Conservation (phyloP, 1,140 invertebrate genomes). For the Drosophila takahashii region DNA sequence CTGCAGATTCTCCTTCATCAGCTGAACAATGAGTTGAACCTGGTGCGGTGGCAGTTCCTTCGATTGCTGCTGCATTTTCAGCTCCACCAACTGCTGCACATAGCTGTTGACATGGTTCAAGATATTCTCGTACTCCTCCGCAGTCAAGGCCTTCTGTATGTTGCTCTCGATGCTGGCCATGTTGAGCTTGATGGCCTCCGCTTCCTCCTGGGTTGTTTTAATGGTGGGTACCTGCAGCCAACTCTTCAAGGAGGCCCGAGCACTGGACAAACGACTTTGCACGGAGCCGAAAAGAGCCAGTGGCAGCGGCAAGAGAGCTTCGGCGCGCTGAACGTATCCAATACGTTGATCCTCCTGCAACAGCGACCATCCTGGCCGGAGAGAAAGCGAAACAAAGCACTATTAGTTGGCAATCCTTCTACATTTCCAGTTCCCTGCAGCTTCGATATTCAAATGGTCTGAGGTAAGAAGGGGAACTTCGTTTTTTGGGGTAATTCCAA, state of each 20-base stretch:
- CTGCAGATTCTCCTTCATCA: constrained; percentile 68
- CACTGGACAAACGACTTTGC: constrained; percentile 20
- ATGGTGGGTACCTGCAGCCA: constrained; percentile 6
- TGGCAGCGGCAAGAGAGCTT: constrained; percentile 64
- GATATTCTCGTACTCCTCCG: constrained; percentile 80
- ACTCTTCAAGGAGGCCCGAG: constrained; percentile 18
- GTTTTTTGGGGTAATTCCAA: constrained; percentile 38
- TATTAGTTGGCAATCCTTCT: constrained; percentile 76
- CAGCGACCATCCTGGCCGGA: constrained; percentile 66
- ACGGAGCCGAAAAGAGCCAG: constrained; percentile 44
- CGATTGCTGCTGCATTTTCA: constrained; percentile 67
- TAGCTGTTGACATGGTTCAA: constrained; percentile 81
- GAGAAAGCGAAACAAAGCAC: constrained; percentile 24
- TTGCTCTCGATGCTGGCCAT: constrained; percentile 60
- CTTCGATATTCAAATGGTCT: constrained; percentile 9
- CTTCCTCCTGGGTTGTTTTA: neutral
- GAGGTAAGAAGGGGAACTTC: constrained; percentile 16
- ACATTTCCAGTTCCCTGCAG: constrained; percentile 42
- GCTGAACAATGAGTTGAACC: constrained; percentile 54
- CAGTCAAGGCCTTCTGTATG: constrained; percentile 63
- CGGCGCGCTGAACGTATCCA: constrained; percentile 35
- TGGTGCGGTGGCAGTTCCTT: constrained; percentile 60
- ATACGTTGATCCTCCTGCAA: constrained; percentile 58
- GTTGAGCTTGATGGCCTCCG: constrained; percentile 40
- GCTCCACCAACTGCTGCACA: constrained; percentile 73